A percentile compares a stretch with the other conserved stretches of the same genome.
Evolutionary conservation across 2,888 invertebrate genomes (phyloP).

Genomic region (Blastobasis lacticolella): DNA sequence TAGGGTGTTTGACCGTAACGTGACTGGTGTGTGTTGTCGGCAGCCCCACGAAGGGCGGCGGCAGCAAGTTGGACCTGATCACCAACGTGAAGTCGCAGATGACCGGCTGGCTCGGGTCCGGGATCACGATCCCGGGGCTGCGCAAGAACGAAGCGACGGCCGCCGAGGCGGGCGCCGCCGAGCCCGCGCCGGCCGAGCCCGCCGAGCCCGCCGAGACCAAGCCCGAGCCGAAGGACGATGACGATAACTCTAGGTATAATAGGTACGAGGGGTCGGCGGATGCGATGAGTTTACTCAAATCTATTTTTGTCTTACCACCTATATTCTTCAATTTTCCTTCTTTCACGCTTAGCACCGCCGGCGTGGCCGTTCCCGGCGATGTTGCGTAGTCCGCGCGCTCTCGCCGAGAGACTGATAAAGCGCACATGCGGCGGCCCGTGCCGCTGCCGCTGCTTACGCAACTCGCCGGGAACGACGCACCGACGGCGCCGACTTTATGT

Average conservation of each 20-base stretch:
- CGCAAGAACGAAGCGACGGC: constrained; percentile 77
- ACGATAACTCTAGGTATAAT: constrained; percentile 91
- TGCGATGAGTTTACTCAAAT: constrained; percentile 58
- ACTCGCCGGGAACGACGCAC: too few relatives aligned
- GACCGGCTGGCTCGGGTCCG: constrained; percentile 88
- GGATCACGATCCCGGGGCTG: constrained; percentile 84
- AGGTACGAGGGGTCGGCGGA: constrained; percentile 78
- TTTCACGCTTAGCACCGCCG: constrained; percentile 2
- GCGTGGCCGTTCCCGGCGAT: not conserved
- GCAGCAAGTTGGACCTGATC: constrained; percentile 85
- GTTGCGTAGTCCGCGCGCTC: too few relatives aligned
- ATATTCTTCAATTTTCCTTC: too few relatives aligned
- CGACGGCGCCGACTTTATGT: too few relatives aligned
- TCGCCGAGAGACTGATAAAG: too few relatives aligned
- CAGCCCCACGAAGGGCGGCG: constrained; percentile 82
- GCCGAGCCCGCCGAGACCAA: constrained; percentile 47
- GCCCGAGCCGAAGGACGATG: constrained; percentile 80
- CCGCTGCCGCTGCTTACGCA: too few relatives aligned
- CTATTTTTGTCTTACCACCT: constrained; percentile 2
- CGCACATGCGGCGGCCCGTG: too few relatives aligned
- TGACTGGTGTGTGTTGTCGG: constrained; percentile 15
- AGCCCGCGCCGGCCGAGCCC: constrained; percentile 56
- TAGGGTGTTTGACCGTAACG: too few relatives aligned
- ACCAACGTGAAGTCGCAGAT: constrained; percentile 90
- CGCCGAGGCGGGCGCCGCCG: constrained; percentile 58